A percentile compares a stretch with the other conserved stretches of the same genome.
phyloP scores from a whole-genome alignment of 2,113 vertebrate genomes.

The Brachyhypopomus gauderio region DNA sequence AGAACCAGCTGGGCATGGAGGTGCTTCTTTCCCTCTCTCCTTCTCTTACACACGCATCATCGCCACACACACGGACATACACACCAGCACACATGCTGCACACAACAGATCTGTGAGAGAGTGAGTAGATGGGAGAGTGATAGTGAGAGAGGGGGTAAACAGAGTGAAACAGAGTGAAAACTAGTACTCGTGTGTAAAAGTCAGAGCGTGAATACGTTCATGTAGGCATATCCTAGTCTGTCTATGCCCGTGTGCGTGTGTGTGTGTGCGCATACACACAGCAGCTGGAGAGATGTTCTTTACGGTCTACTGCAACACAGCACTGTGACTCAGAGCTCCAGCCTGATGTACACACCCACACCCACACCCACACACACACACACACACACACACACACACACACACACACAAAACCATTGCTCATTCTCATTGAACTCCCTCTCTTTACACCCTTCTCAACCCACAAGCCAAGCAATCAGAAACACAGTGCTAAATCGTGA shows the following conservation, averaged over 20 bases:
- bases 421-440: neutral
- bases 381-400: neutral
- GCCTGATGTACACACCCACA: neutral
- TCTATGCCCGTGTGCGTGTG: neutral
- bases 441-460: neutral
- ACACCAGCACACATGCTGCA: neutral
- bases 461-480: neutral
- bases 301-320: conserved; percentile 18
- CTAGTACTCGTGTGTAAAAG: too few species aligned
- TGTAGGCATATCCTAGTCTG: too few species aligned
- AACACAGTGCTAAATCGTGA: neutral
- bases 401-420: neutral
- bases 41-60: neutral
- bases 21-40: neutral
- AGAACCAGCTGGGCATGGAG: conserved; percentile 36
- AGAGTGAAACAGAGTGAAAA: too few species aligned
- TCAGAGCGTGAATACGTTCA: too few species aligned
- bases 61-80: neutral
- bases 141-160: neutral
- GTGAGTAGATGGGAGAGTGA: neutral
- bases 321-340: conserved; percentile 24
- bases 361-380: neutral
- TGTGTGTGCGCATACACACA: neutral
- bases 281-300: neutral
- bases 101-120: neutral